Conservation (phyloP, 2,113 vertebrate species). For the Rhea americana region DNA sequence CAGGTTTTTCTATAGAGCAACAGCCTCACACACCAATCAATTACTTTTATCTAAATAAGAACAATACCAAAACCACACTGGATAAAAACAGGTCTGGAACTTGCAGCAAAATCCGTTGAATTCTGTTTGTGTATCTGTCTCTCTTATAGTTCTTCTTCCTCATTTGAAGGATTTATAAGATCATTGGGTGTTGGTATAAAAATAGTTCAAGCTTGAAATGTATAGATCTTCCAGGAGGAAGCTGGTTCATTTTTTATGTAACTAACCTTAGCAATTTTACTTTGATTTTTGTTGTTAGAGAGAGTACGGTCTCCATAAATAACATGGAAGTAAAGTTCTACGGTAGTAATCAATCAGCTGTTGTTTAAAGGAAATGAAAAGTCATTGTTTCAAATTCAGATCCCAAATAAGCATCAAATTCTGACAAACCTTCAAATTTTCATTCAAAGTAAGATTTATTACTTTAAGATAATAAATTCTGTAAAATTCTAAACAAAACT, state of each 20-base stretch:
- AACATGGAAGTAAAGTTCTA: slow-evolving; percentile 17
- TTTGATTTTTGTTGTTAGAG: not conserved
- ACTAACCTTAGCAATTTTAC: slow-evolving; percentile 28
- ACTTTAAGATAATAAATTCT: not conserved
- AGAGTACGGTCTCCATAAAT: not conserved
- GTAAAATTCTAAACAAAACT: not conserved
- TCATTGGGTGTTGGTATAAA: not conserved
- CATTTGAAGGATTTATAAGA: not conserved
- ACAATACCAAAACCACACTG: not conserved
- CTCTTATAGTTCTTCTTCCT: not conserved
- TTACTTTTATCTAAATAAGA: not conserved
- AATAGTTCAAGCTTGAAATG: slow-evolving; percentile 25
- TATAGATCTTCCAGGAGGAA: not conserved
- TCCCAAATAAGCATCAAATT: not conserved
- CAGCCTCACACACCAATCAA: not conserved
- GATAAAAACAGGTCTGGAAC: not conserved
- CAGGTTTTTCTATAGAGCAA: not conserved
- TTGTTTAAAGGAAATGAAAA: slow-evolving; percentile 30
- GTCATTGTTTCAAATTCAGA: not conserved
- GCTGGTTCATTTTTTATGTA: slow-evolving; percentile 29
- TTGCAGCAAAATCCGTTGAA: not conserved
- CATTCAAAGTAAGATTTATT: not conserved
- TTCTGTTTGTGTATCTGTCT: not conserved
- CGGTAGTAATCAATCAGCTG: slow-evolving; percentile 7
- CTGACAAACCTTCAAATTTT: not conserved